phyloP scores from a whole-genome alignment of 1,140 invertebrate genomes.

The Odontomachus brunneus region DNA sequence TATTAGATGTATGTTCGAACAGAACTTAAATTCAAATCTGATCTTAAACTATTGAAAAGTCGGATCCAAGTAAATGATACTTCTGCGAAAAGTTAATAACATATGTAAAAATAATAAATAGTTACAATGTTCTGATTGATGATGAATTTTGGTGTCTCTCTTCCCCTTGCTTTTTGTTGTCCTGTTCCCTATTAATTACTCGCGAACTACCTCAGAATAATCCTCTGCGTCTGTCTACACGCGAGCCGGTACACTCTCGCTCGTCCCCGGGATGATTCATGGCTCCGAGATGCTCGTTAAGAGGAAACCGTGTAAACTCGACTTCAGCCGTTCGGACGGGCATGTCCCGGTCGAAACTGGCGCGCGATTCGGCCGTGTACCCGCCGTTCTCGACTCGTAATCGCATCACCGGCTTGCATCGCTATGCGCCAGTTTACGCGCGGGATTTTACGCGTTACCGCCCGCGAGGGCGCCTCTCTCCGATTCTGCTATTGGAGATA shows the following conservation, averaged over 20 bases:
- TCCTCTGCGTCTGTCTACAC: not conserved
- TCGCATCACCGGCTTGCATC: constrained; percentile 13
- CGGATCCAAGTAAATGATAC: no score
- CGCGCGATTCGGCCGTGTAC: constrained; percentile 11
- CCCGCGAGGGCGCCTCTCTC: not conserved
- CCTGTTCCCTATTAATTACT: not conserved
- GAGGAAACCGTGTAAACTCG: constrained; percentile 23
- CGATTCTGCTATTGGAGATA: constrained; percentile 34
- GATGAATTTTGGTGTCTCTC: not conserved
- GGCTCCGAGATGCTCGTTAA: constrained; percentile 22
- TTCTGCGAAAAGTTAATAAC: not conserved
- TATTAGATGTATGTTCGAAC: no score
- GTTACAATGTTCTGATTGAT: not conserved
- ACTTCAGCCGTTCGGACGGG: not conserved
- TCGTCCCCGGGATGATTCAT: not conserved
- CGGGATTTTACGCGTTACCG: constrained; percentile 28
- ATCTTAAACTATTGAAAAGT: no score
- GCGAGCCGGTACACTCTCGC: not conserved
- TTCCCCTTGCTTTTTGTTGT: not conserved
- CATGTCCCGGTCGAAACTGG: not conserved
- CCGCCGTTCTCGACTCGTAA: constrained; percentile 16
- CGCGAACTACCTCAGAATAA: not conserved
- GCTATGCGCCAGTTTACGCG: constrained; percentile 6
- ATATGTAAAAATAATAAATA: not conserved
- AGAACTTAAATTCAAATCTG: no score